phyloP scores from a whole-genome alignment of 2,797 vertebrate genomes.

The Prunella strophiata region DNA sequence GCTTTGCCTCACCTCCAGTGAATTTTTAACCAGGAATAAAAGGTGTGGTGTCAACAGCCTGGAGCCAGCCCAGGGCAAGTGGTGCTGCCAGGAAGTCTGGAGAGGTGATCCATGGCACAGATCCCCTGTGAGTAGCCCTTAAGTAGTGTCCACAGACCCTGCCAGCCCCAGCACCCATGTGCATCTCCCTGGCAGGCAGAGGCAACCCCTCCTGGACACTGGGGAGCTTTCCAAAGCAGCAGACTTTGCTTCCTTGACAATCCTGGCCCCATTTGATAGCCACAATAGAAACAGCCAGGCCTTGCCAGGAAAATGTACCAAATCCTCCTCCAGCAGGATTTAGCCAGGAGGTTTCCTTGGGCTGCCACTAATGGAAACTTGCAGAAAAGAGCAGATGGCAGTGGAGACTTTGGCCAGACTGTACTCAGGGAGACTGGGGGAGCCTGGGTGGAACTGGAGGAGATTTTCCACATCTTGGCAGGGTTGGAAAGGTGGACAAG shows the following conservation, averaged over 20 bases:
- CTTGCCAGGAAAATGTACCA: constrained; percentile 38
- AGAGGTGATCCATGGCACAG: neutral
- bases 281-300: neutral
- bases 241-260: neutral
- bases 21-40: constrained; percentile 52
- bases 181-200: neutral
- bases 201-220: neutral
- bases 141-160: neutral
- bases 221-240: neutral
- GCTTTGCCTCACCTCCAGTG: neutral
- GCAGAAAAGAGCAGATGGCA: constrained; percentile 33
- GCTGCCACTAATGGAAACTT: constrained; percentile 12
- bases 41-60: neutral
- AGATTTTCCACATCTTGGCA: neutral
- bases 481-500: neutral
- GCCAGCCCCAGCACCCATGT: neutral
- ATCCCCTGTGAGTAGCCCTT: neutral
- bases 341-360: constrained; percentile 37
- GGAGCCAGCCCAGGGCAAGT: neutral
- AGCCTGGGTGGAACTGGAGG: neutral
- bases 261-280: neutral
- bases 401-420: neutral
- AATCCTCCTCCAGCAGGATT: neutral
- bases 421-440: neutral
- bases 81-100: neutral